Percentiles rank a stretch among this genome's conserved stretches.
These are phyloP conservation scores for Coenonympha glycerion DNA, from an alignment of 2,888 invertebrate species.

Conservation along the genomic window DNA sequence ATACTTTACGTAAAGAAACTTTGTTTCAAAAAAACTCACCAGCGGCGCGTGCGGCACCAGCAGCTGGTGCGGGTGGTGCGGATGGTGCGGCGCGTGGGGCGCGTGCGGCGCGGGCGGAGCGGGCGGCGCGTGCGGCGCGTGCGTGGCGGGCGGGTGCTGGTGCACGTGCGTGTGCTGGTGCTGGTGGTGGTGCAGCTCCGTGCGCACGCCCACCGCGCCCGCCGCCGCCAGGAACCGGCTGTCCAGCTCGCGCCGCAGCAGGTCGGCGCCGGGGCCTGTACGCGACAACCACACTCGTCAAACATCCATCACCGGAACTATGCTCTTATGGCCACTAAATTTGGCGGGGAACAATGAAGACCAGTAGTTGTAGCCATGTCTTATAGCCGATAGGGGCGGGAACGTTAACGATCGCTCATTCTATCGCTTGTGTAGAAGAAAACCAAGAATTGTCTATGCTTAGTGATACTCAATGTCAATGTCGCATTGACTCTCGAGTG, in stretches of 20 bases:
- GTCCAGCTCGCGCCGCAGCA: conserved; percentile 91
- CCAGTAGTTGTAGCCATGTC: too few relatives aligned
- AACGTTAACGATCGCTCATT: too few relatives aligned
- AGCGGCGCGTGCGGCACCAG: conserved; percentile 70
- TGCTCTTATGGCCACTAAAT: too few relatives aligned
- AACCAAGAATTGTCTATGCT: too few relatives aligned
- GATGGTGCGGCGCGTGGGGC: conserved; percentile 41
- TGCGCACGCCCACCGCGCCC: conserved; percentile 81
- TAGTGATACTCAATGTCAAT: too few relatives aligned
- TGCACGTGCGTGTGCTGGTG: conserved; percentile 95
- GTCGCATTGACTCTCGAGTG: too few relatives aligned
- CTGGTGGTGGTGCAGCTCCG: conserved; percentile 94
- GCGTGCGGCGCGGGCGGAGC: conserved; percentile 38
- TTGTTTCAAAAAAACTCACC: conserved; percentile 67
- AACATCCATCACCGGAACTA: too few relatives aligned
- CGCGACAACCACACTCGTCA: too few relatives aligned
- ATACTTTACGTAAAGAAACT: too few relatives aligned
- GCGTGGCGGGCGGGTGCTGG: conserved; percentile 84
- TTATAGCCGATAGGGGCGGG: too few relatives aligned
- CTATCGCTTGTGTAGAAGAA: too few relatives aligned
- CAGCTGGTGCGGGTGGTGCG: conserved; percentile 51
- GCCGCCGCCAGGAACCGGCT: conserved; percentile 92
- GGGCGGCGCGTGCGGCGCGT: conserved; percentile 86
- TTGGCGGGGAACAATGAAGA: too few relatives aligned
- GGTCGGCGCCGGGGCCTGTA: conserved; percentile 80